Percentiles rank a stretch among this genome's conserved stretches.
Evolutionary conservation across 2,888 invertebrate genomes (phyloP).

Genomic region (Sinopyrophorus schimmeli): DNA sequence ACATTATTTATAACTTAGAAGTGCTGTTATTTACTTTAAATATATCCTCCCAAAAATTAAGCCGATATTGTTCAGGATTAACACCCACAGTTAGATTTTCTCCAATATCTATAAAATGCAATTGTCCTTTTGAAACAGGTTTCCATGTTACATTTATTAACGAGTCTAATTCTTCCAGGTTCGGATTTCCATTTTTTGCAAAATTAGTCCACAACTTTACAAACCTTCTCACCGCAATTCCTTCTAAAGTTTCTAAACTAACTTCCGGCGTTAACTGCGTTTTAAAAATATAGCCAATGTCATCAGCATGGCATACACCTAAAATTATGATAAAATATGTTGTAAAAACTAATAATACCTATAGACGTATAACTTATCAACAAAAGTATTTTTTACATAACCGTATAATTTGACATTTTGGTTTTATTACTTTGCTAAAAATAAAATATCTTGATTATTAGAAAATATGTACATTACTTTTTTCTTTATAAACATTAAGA

Average conservation of each 20-base stretch:
- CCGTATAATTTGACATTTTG: too few relatives aligned
- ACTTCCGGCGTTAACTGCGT: conserved; percentile 30
- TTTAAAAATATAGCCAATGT: conserved; percentile 43
- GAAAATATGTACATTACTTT: too few relatives aligned
- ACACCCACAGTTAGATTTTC: conserved; percentile 33
- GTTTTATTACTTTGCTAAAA: too few relatives aligned
- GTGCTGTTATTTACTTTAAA: background rate
- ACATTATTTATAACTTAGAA: conserved; percentile 2
- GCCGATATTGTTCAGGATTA: conserved; percentile 35
- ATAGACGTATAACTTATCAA: too few relatives aligned
- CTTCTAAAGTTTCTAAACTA: conserved; percentile 34
- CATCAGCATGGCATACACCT: conserved; percentile 44
- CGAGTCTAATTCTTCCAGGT: conserved; percentile 19
- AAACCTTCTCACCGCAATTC: conserved; percentile 35
- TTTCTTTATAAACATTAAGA: too few relatives aligned
- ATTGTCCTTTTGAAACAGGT: conserved; percentile 23
- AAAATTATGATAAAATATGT: too few relatives aligned
- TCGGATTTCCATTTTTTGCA: conserved; percentile 37
- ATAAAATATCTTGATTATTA: too few relatives aligned
- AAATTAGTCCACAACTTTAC: conserved; percentile 44
- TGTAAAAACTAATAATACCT: too few relatives aligned
- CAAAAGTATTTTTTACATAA: too few relatives aligned
- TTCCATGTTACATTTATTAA: conserved; percentile 33
- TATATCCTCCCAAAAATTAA: conserved; percentile 39
- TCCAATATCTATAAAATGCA: conserved; percentile 37